phyloP scores from a whole-genome alignment of 2,797 vertebrate species.

The Sebastes baramenuke region DNA sequence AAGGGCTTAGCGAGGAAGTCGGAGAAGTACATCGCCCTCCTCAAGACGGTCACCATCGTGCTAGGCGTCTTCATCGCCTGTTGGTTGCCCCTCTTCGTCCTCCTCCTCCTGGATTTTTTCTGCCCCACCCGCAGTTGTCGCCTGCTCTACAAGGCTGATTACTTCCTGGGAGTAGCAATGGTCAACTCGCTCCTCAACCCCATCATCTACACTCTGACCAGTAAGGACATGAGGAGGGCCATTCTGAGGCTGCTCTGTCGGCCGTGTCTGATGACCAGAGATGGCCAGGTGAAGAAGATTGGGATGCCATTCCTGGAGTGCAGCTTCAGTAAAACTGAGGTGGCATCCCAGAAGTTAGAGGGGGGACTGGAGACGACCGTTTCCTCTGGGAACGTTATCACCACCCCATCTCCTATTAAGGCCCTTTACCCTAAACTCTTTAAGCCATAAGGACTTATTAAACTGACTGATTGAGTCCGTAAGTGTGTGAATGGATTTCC shows the following conservation, averaged over 20 bases:
- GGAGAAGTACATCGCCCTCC: conserved; percentile 86
- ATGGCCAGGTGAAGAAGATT: conserved; percentile 82
- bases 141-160: conserved; percentile 87
- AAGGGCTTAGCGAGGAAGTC: conserved; percentile 79
- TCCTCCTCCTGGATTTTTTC: conserved; percentile 88
- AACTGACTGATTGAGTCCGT: conserved; percentile 5
- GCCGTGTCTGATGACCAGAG: conserved; percentile 78
- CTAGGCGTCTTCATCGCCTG: conserved; percentile 90
- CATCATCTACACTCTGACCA: conserved; percentile 92
- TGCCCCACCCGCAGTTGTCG: conserved; percentile 77
- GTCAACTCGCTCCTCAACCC: conserved; percentile 92
- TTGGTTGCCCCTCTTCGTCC: conserved; percentile 91
- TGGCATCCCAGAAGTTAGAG: conserved; percentile 81
- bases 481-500: conserved; percentile 28
- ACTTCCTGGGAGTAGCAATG: conserved; percentile 91
- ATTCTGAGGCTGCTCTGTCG: conserved; percentile 87
- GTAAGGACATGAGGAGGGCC: conserved; percentile 88
- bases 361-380: conserved; percentile 81
- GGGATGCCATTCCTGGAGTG: conserved; percentile 84
- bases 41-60: conserved; percentile 92
- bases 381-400: conserved; percentile 81
- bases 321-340: conserved; percentile 87
- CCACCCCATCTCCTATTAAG: conserved; percentile 77
- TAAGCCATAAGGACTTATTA: conserved; percentile 56
- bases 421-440: conserved; percentile 77